These are phyloP conservation scores for Drosophila ficusphila DNA, from an alignment of 1,140 invertebrate species.

Conservation along the genomic window DNA sequence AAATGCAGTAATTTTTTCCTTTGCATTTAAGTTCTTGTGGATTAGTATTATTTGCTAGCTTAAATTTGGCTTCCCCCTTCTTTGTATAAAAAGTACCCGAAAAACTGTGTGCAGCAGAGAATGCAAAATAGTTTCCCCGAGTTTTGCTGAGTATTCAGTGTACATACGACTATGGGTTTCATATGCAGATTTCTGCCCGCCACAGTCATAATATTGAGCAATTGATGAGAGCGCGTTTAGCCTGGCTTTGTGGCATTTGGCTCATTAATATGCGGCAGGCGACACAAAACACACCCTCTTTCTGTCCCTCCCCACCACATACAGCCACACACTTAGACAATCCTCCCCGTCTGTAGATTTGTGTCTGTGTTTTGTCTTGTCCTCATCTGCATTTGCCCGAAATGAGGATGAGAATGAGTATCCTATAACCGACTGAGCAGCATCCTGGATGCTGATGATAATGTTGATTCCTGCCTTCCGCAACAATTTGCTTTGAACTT, in stretches of 20 bases:
- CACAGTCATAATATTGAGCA: conserved; percentile 71
- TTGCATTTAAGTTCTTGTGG: not conserved
- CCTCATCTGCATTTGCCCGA: conserved; percentile 62
- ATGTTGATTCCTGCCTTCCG: conserved; percentile 82
- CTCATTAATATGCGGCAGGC: conserved; percentile 80
- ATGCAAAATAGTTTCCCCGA: conserved; percentile 9
- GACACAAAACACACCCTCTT: conserved; percentile 44
- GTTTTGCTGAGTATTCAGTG: conserved; percentile 13
- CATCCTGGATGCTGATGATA: conserved; percentile 73
- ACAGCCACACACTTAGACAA: conserved; percentile 20
- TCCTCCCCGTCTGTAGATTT: conserved; percentile 3
- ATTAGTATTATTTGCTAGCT: not conserved
- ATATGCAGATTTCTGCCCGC: conserved; percentile 63
- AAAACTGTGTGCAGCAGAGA: conserved; percentile 20
- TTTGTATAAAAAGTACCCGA: not conserved
- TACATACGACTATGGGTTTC: conserved; percentile 32
- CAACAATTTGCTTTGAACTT: conserved; percentile 81
- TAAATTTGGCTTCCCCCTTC: not conserved
- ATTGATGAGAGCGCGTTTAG: conserved; percentile 64
- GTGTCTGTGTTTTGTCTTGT: conserved; percentile 34
- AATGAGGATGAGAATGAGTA: conserved; percentile 55
- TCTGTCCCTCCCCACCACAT: not conserved
- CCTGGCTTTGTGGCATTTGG: conserved; percentile 45
- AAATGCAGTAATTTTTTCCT: not conserved
- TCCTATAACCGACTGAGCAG: conserved; percentile 61